Conservation (phyloP, 2,888 invertebrate species). For the Stegana nigrithorax region DNA sequence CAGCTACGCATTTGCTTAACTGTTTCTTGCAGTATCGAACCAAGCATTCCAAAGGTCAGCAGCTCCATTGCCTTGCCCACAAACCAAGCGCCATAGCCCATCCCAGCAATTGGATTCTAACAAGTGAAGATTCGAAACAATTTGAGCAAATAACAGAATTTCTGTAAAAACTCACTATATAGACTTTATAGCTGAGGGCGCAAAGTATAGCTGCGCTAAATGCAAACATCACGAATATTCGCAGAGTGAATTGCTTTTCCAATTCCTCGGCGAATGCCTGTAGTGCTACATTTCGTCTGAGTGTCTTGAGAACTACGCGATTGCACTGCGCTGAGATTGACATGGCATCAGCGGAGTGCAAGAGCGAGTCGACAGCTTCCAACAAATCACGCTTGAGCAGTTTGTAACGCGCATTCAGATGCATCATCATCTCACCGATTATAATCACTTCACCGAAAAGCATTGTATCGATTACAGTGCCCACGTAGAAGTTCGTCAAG, state of each 20-base stretch:
- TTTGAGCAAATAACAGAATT: too few species aligned
- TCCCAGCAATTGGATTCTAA: too few species aligned
- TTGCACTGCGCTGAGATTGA: constrained; percentile 29
- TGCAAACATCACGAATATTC: constrained; percentile 54
- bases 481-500: constrained; percentile 46
- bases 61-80: not conserved
- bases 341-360: not conserved
- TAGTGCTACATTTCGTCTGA: constrained; percentile 41
- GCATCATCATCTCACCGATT: constrained; percentile 46
- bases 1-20: not conserved
- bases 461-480: constrained; percentile 39
- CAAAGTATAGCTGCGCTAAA: constrained; percentile 53
- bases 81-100: not conserved
- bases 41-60: not conserved
- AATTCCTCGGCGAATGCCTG: constrained; percentile 47
- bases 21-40: not conserved
- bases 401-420: constrained; percentile 52
- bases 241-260: constrained; percentile 48
- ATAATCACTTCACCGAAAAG: constrained; percentile 50
- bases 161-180: constrained; percentile 37
- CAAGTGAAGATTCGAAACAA: too few species aligned
- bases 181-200: constrained; percentile 53
- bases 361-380: not conserved
- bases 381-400: constrained; percentile 46
- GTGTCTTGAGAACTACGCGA: constrained; percentile 38